Base-by-base conservation (phyloP, 2,113 vertebrate species). In the Limnothrissa miodon region DNA sequence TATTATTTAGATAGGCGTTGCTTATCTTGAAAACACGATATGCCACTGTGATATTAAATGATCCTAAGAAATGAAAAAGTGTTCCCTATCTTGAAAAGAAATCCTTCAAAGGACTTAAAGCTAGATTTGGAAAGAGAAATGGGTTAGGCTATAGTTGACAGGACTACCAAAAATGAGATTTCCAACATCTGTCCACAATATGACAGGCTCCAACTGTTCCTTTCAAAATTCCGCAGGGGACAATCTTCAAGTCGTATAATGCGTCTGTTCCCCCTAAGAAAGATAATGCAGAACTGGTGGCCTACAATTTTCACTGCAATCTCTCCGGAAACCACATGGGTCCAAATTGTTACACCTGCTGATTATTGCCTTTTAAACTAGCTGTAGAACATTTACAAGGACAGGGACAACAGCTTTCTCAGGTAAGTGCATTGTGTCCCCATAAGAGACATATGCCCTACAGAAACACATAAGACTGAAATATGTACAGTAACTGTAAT, bases 121-220 rank as follows among this genome's bases (percentile, higher is more conserved):
- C n/a, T 36, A 36, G 13, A 36, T 36, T 9, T 29, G 59, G 59
- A 6, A 29, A 10, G n/a, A 56, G 53, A 66, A 82, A 82, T 45
- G 23, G 39, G 5, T 56, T 39, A 45, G 39, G 5, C 39, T 39
- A 45, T 4, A n/a, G 45, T 66, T 62, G 15, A 82, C 81, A 82
- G 56, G 56, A 81, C 25, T 15, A 33, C 17, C 53, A 66, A 59
- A 74, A 74, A 74, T 78, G 62, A 33, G n/a, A 70, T 56, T 33
- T 15, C 45, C 33, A n/a, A 45, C 78, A 80, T 23, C 83, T 84
- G 78, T 33, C 70, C 25, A 46, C 56, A 45, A 25, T 62, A 70
- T 66, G 33, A 83, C 53, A 62, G 39, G 5, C 83, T 42, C 51
- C 80, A 51, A 79, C 80, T 78, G 74, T 81, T 51, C 70, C 33